These are phyloP conservation scores for Acomys russatus DNA, from an alignment of 2,797 vertebrate genomes.

Conservation along the genomic window DNA sequence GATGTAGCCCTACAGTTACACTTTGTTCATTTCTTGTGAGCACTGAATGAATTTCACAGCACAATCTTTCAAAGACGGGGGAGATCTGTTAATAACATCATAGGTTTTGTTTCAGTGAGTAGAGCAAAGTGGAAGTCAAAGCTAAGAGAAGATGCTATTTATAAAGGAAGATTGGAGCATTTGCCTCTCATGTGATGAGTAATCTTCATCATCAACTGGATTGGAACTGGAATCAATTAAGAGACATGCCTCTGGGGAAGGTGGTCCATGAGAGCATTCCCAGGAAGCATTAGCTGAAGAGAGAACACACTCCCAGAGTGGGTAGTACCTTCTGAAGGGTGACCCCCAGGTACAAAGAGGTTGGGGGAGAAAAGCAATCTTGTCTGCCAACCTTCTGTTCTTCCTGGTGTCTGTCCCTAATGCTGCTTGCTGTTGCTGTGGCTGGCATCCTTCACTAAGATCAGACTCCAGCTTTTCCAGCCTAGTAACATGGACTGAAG, in stretches of 20 bases:
- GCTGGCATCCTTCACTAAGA: neutral
- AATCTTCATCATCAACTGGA: neutral
- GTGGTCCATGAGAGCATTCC: neutral
- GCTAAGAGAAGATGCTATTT: neutral
- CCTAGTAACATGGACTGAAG: neutral
- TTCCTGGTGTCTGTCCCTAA: neutral
- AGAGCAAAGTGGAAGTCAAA: slow-evolving; percentile 4
- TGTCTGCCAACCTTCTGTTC: neutral
- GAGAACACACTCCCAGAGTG: neutral
- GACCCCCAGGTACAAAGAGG: neutral
- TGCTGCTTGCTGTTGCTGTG: neutral
- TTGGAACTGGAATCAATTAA: neutral
- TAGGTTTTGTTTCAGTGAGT: neutral
- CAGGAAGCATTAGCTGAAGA: neutral
- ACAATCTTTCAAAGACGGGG: neutral
- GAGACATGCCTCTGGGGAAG: neutral
- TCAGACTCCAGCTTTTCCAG: neutral
- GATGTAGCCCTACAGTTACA: neutral
- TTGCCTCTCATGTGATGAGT: neutral
- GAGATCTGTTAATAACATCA: neutral
- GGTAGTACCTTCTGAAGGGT: neutral
- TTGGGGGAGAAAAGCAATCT: neutral
- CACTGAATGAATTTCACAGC: neutral
- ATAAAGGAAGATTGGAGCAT: neutral
- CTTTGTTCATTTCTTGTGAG: neutral